These are phyloP conservation scores for Podarcis cretensis DNA, from an alignment of 2,113 vertebrate genomes.

Conservation along the genomic window DNA sequence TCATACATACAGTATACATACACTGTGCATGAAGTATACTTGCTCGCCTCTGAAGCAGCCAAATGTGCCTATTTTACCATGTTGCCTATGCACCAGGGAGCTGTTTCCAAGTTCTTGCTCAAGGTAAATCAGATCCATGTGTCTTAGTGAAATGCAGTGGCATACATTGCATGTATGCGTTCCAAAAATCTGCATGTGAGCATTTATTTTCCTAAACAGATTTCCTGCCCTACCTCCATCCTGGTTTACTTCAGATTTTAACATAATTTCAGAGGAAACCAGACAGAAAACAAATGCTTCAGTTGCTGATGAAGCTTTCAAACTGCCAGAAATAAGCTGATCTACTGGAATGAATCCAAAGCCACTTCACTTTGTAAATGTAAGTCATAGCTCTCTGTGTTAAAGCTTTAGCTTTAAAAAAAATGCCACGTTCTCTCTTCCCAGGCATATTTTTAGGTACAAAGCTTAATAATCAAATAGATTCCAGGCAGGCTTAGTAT, in stretches of 20 bases:
- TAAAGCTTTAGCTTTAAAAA: conserved; percentile 17
- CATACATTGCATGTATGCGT: not conserved
- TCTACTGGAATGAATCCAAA: conserved; percentile 55
- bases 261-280: not conserved
- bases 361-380: conserved; percentile 40
- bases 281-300: conserved; percentile 50
- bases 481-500: conserved; percentile 65
- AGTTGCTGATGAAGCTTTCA: conserved; percentile 30
- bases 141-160: not conserved
- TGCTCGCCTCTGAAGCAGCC: not conserved
- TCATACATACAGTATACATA: not conserved
- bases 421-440: conserved; percentile 50
- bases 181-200: not conserved
- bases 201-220: conserved; percentile 11
- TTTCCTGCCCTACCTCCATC: not conserved
- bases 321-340: conserved; percentile 45
- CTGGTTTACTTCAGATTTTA: conserved; percentile 30
- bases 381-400: conserved; percentile 41
- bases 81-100: not conserved
- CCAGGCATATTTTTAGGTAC: conserved; percentile 59
- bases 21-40: not conserved
- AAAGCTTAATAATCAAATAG: conserved; percentile 62
- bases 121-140: not conserved
- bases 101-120: not conserved
- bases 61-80: not conserved